Evolutionary conservation across 2,888 invertebrate genomes (phyloP).

Genomic region (Orthosia gracilis): DNA sequence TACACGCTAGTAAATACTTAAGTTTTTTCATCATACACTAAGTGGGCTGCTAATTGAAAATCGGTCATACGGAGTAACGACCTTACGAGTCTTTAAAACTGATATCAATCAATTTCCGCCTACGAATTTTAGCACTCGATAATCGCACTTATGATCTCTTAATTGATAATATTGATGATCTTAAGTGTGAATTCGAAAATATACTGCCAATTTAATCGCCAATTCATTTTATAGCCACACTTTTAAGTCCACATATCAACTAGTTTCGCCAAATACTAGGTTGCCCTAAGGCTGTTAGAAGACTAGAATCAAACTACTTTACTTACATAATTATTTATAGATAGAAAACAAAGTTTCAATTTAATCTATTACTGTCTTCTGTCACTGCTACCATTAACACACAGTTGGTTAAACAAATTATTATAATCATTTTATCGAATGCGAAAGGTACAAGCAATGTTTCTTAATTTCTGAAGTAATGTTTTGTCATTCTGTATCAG

Average conservation of each 20-base stretch:
- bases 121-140: constrained; percentile 7
- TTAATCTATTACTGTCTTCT: constrained; percentile 13
- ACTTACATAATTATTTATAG: constrained; percentile 5
- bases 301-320: background rate
- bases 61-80: background rate
- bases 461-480: background rate
- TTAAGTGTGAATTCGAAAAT: constrained; percentile 18
- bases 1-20: constrained; percentile 13
- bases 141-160: constrained; percentile 15
- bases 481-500: constrained; percentile 15
- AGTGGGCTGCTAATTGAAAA: constrained; percentile 38
- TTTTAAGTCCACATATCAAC: background rate
- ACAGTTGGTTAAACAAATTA: constrained; percentile 12
- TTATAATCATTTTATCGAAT: background rate
- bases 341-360: background rate
- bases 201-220: constrained; percentile 3
- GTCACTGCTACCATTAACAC: constrained; percentile 24
- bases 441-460: constrained; percentile 2
- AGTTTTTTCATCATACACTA: constrained; percentile 29
- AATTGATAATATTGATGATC: constrained; percentile 25
- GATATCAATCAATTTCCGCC: constrained; percentile 51
- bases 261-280: constrained; percentile 8
- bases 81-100: constrained; percentile 21
- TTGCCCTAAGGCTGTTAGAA: constrained; percentile 3
- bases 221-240: constrained; percentile 13